Evolutionary conservation across 1,140 invertebrate species (phyloP).

Genomic region (Asobara japonica): DNA sequence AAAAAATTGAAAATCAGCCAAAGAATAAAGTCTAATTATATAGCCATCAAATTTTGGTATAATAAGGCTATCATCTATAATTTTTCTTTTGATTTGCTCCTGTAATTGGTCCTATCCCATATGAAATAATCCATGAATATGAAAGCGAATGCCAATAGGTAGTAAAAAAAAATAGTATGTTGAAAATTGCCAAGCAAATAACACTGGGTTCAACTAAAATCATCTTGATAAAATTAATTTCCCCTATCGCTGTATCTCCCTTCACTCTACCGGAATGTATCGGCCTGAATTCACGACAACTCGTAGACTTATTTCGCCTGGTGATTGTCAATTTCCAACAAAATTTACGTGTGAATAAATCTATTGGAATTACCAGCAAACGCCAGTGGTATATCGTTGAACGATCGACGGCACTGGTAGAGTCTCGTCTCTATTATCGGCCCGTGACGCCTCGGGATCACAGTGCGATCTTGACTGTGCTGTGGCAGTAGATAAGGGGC

Average conservation of each 20-base stretch:
- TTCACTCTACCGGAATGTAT: neutral
- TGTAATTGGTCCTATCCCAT: too few species aligned
- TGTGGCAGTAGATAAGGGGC: neutral
- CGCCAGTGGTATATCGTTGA: neutral
- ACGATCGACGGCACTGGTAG: neutral
- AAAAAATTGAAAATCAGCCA: too few species aligned
- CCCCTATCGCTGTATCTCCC: constrained; percentile 30
- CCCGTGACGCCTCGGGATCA: neutral
- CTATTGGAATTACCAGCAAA: constrained; percentile 21
- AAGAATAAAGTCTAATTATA: too few species aligned
- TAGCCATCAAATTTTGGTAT: too few species aligned
- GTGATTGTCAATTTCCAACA: neutral
- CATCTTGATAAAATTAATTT: too few species aligned
- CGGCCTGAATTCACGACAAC: neutral
- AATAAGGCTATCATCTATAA: too few species aligned
- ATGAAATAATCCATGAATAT: too few species aligned
- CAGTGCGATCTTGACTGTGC: neutral
- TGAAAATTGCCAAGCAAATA: too few species aligned
- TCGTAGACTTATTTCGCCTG: neutral
- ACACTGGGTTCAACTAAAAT: too few species aligned
- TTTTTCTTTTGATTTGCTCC: too few species aligned
- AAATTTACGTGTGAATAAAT: constrained; percentile 26
- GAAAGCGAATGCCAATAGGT: too few species aligned
- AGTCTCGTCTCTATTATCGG: constrained; percentile 30
- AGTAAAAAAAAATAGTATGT: too few species aligned